These are phyloP conservation scores for Phalera bucephala DNA, from an alignment of 2,888 invertebrate genomes.

Conservation along the genomic window DNA sequence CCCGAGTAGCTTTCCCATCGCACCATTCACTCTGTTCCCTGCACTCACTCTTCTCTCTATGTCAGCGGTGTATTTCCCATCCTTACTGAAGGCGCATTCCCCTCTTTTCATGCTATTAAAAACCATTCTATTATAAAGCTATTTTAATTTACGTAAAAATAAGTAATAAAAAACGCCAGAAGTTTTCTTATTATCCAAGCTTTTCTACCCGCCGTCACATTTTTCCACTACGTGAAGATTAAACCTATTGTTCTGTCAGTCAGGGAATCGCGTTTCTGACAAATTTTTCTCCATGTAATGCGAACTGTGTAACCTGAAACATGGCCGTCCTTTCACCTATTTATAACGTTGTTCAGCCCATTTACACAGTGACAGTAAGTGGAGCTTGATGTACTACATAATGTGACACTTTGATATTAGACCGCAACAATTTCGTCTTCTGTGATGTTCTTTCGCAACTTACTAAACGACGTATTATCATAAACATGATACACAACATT, in stretches of 20 bases:
- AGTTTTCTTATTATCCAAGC: slow-evolving; percentile 36
- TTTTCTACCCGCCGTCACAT: slow-evolving; percentile 51
- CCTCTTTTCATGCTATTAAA: too few relatives aligned
- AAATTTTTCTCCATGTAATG: slow-evolving; percentile 61
- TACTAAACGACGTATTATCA: slow-evolving; percentile 19
- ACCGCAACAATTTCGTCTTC: slow-evolving; percentile 20
- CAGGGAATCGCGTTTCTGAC: slow-evolving; percentile 70
- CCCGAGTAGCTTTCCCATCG: too few relatives aligned
- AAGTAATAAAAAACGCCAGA: slow-evolving; percentile 24
- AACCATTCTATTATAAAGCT: too few relatives aligned
- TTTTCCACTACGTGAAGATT: slow-evolving; percentile 64
- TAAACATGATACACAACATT: slow-evolving; percentile 20
- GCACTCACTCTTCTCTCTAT: too few relatives aligned
- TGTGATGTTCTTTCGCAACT: slow-evolving; percentile 16
- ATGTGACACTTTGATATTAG: slow-evolving; percentile 33
- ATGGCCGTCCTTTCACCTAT: slow-evolving; percentile 56
- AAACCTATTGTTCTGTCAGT: slow-evolving; percentile 74
- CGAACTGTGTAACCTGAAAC: slow-evolving; percentile 61
- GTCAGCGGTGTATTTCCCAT: too few relatives aligned
- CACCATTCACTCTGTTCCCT: too few relatives aligned
- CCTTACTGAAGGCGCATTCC: too few relatives aligned
- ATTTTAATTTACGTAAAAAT: too few relatives aligned
- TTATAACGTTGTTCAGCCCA: slow-evolving; percentile 60
- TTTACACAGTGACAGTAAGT: slow-evolving; percentile 57
- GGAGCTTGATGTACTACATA: slow-evolving; percentile 53